phyloP scores from a whole-genome alignment of 2,797 vertebrate species.

The Anniella stebbinsi region DNA sequence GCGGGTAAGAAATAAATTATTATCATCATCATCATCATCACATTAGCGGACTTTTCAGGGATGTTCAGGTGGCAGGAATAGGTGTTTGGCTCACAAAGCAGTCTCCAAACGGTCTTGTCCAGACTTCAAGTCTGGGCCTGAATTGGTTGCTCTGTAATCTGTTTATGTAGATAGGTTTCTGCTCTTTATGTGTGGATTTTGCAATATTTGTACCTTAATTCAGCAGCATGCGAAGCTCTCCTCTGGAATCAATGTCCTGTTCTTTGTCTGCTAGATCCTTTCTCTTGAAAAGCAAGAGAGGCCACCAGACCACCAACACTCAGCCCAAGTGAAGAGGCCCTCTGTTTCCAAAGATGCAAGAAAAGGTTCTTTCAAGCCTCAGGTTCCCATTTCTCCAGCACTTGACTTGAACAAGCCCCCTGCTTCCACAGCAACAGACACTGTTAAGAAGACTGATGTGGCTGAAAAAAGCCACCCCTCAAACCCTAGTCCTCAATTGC shows the following conservation, averaged over 20 bases:
- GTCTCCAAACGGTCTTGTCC: neutral
- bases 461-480: conserved; percentile 71
- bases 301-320: conserved; percentile 83
- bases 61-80: neutral
- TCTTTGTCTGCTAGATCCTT: conserved; percentile 82
- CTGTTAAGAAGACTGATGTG: conserved; percentile 70
- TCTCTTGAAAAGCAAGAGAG: conserved; percentile 80
- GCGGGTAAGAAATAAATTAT: too few relatives aligned
- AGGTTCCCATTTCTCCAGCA: conserved; percentile 65
- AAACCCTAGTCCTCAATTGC: conserved; percentile 77
- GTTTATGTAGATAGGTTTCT: neutral
- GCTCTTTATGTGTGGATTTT: neutral
- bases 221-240: neutral
- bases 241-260: conserved; percentile 22
- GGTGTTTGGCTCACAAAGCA: neutral
- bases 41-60: neutral
- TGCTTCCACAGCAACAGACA: conserved; percentile 72
- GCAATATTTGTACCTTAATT: neutral
- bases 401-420: conserved; percentile 74
- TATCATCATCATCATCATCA: too few relatives aligned
- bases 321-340: conserved; percentile 85
- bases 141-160: neutral
- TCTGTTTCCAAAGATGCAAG: conserved; percentile 79
- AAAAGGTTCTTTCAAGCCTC: conserved; percentile 77
- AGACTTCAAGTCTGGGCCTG: neutral